phyloP scores from a whole-genome alignment of 1,140 invertebrate species.

The Cotesia typhae region DNA sequence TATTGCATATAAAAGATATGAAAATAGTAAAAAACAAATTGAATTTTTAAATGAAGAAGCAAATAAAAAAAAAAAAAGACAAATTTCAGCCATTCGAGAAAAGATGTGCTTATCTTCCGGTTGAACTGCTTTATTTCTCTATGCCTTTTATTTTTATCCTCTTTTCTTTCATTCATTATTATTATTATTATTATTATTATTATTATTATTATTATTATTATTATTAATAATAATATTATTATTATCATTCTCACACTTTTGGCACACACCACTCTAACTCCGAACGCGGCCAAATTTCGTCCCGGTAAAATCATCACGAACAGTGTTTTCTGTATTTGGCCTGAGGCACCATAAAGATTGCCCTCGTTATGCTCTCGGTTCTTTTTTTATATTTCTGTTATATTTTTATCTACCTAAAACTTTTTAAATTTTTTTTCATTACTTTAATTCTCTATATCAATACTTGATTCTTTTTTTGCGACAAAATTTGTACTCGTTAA shows the following conservation, averaged over 20 bases:
- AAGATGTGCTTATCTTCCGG: conserved; percentile 36
- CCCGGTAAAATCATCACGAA: conserved; percentile 21
- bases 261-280: conserved; percentile 20
- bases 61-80: conserved; percentile 40
- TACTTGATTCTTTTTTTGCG: too few species aligned
- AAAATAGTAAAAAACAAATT: conserved; percentile 13
- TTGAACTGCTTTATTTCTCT: conserved; percentile 24
- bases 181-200: conserved; percentile 26
- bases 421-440: not conserved
- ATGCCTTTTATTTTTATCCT: conserved; percentile 6
- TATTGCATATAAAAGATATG: not conserved
- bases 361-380: conserved; percentile 31
- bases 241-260: conserved; percentile 20
- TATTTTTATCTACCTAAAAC: conserved; percentile 26
- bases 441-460: not conserved
- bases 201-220: conserved; percentile 27
- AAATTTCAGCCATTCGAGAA: conserved; percentile 47
- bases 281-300: conserved; percentile 28
- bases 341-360: conserved; percentile 20
- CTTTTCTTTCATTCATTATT: conserved; percentile 20
- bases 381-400: conserved; percentile 23
- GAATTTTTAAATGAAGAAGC: conserved; percentile 1
- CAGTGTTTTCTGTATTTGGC: conserved; percentile 8
- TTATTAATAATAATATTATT: conserved; percentile 29
- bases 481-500: too few species aligned